Evolutionary conservation across 1,140 invertebrate genomes (phyloP).

Genomic region (Tetramorium parvispinum): DNA sequence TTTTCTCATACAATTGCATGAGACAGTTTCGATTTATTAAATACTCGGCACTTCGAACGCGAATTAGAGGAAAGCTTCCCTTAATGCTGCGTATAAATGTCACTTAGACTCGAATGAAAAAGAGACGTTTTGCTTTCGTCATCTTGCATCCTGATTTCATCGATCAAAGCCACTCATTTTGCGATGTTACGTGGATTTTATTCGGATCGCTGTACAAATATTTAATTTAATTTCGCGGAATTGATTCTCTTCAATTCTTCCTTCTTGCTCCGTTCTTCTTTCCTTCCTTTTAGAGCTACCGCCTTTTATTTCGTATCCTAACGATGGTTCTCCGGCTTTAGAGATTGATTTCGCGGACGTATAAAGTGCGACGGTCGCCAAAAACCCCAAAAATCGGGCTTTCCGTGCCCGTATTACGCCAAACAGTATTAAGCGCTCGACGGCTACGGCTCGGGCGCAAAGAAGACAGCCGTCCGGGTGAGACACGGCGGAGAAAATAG

Average conservation of each 20-base stretch:
- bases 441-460: constrained; percentile 25
- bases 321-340: background rate
- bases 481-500: constrained; percentile 64
- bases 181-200: background rate
- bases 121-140: background rate
- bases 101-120: background rate
- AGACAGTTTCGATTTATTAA: constrained; percentile 7
- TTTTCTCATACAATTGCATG: background rate
- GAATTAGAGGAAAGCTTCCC: background rate
- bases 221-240: background rate
- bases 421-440: constrained; percentile 37
- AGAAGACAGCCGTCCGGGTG: constrained; percentile 33
- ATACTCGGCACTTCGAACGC: background rate
- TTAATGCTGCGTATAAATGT: background rate
- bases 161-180: background rate
- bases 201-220: background rate
- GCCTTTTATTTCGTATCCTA: background rate
- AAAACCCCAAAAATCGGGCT: background rate
- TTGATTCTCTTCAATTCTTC: background rate
- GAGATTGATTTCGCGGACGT: constrained; percentile 18
- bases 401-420: constrained; percentile 1
- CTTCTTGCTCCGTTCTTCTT: background rate
- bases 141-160: background rate
- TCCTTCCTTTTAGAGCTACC: background rate
- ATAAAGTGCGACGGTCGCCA: background rate